Evolutionary conservation across 2,888 invertebrate species (phyloP).

Genomic region (Cephus pygmeus): DNA sequence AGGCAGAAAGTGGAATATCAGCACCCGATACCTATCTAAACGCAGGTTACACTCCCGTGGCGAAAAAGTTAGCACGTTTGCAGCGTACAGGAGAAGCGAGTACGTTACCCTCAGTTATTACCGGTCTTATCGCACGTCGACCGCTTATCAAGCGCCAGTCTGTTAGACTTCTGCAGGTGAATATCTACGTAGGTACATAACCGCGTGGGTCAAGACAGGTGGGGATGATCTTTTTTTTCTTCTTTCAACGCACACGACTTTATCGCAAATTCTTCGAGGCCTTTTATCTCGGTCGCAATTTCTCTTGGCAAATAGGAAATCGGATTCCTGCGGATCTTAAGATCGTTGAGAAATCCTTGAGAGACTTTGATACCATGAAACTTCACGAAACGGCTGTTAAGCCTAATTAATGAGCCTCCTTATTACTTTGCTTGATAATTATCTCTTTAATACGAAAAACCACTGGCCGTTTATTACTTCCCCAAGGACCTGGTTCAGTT

Average conservation of each 20-base stretch:
- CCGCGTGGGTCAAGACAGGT: not conserved
- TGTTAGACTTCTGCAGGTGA: slow-evolving; percentile 45
- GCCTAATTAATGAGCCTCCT: not conserved
- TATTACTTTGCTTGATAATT: not conserved
- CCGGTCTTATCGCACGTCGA: slow-evolving; percentile 45
- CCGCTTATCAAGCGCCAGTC: slow-evolving; percentile 54
- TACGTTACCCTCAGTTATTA: slow-evolving; percentile 47
- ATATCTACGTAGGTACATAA: slow-evolving; percentile 23
- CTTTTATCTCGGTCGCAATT: slow-evolving; percentile 23
- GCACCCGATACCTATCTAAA: not conserved
- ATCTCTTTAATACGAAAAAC: not conserved
- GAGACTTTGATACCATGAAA: not conserved
- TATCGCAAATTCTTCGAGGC: slow-evolving; percentile 44
- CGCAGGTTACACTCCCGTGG: not conserved
- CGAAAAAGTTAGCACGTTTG: not conserved
- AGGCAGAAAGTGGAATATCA: not conserved
- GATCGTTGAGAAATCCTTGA: not conserved
- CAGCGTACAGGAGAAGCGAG: slow-evolving; percentile 23
- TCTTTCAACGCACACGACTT: slow-evolving; percentile 13
- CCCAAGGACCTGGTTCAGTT: not conserved
- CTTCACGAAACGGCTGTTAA: not conserved
- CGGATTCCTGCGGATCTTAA: not conserved
- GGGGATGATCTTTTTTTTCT: slow-evolving; percentile 7
- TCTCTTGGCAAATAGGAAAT: not conserved
- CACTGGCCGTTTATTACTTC: not conserved